Base-by-base conservation (phyloP, 1,140 invertebrate species). In the Drosophila rufa region DNA sequence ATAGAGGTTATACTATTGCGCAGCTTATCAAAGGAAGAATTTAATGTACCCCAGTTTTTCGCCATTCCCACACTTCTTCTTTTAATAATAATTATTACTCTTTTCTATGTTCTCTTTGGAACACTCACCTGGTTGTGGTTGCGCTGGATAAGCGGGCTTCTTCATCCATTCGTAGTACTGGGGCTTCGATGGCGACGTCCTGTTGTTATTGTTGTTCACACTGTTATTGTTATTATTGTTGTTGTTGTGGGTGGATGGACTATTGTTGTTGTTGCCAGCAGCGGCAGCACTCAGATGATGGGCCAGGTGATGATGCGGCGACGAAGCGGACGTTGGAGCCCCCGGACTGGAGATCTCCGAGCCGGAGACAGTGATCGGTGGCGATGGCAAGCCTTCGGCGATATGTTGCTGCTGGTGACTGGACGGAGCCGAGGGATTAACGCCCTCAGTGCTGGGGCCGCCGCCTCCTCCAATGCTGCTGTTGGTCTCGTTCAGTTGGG, bases 121-220 rank as follows among this genome's bases (percentile, higher is more conserved):
- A 56, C 19, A 94, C 94, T 94, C 93, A 97, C 97, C 96, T 93
- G 96, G 96, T 93, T 96, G 96, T 1, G 96, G 96, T 85, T 97
- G 96, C 50, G 93, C 95, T 89, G 97, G 96, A 92, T 97, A 97
- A 11, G 96, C 95, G 0, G 96, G 95, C 92, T 97, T 97, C 91
- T 96, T 97, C 95, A 98, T 98, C 97, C 97, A 98, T 75, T 97
- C 97, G 91, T 95, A 98, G 91, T 95, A 98, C 0, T 97, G 97
- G 57, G 96, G 96, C 15, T 95, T 95, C 3, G 95, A 95, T 8
- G 95, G 94, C 15, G 96, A 96, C 85, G 94, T 93, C 33, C 84
- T 82, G 66, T 92, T 92, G 71, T 86, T 92, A 61, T 84, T 85
- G 51, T 80, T 80, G 33, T 91, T 91, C 19, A 84, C 87, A 56